phyloP scores from a whole-genome alignment of 2,888 invertebrate species.

The Leptinotarsa rubiginosa region DNA sequence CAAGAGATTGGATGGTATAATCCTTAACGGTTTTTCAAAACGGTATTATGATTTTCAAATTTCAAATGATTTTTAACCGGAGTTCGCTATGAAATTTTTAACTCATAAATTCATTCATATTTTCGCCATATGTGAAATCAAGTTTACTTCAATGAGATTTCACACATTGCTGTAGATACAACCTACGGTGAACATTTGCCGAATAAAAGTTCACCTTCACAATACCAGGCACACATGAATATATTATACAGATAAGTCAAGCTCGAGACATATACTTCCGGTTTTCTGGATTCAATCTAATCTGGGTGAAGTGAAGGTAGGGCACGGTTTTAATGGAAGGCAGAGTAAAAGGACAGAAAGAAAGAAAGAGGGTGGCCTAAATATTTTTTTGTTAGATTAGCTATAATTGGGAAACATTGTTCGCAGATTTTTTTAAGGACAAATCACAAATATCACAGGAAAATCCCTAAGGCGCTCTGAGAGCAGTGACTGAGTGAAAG shows the following conservation, averaged over 20 bases:
- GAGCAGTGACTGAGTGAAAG: no score
- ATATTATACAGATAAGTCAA: conserved; percentile 23
- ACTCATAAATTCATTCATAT: no score
- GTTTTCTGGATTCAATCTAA: conserved; percentile 31
- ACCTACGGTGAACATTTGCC: neutral
- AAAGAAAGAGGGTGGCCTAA: conserved; percentile 25
- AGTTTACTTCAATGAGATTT: no score
- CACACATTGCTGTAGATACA: neutral
- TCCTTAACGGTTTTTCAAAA: no score
- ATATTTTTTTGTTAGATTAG: conserved; percentile 24
- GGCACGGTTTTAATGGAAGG: conserved; percentile 23
- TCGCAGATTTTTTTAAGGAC: no score
- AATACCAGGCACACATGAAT: conserved; percentile 1
- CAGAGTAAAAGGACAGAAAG: conserved; percentile 14
- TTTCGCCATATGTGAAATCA: no score
- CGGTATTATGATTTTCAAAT: no score
- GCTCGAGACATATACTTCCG: conserved; percentile 41
- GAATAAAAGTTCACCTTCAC: conserved; percentile 2
- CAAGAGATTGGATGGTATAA: no score
- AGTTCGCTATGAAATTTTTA: no score
- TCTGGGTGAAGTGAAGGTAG: conserved; percentile 26
- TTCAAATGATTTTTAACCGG: no score
- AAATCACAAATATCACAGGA: no score
- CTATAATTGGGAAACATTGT: conserved; percentile 32
- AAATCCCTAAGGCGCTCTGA: no score